These are phyloP conservation scores for Drosophila mimetica DNA, from an alignment of 2,888 invertebrate genomes.

Conservation along the genomic window DNA sequence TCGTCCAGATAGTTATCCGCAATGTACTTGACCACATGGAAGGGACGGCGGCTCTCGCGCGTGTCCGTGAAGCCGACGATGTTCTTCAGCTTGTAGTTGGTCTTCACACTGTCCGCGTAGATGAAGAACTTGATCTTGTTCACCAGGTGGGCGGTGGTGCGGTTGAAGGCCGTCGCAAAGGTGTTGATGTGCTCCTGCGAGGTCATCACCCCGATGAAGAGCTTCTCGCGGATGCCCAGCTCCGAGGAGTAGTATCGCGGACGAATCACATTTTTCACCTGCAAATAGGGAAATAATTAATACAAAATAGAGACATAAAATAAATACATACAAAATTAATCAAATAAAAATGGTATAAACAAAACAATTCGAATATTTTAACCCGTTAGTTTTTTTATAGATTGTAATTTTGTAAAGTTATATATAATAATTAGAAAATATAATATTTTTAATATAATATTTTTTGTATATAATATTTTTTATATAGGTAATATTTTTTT, in stretches of 20 bases:
- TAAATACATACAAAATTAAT: too few species aligned
- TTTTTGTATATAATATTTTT: too few species aligned
- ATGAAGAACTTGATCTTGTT: constrained; percentile 94
- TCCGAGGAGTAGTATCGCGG: constrained; percentile 98
- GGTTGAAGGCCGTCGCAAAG: constrained; percentile 93
- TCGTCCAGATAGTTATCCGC: constrained; percentile 94
- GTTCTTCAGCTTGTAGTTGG: constrained; percentile 87
- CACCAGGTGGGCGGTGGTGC: constrained; percentile 92
- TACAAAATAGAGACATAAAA: not conserved
- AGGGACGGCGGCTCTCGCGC: constrained; percentile 90
- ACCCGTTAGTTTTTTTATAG: too few species aligned
- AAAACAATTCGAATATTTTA: too few species aligned
- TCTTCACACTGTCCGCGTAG: constrained; percentile 86
- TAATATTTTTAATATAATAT: too few species aligned
- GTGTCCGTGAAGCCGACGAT: constrained; percentile 95
- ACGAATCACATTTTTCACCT: constrained; percentile 88
- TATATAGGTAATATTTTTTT: too few species aligned
- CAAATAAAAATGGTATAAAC: too few species aligned
- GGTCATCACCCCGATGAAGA: constrained; percentile 94
- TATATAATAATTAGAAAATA: too few species aligned
- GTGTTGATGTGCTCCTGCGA: constrained; percentile 89
- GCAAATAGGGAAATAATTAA: constrained; percentile 7
- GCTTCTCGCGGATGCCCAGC: constrained; percentile 94
- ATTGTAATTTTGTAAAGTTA: too few species aligned
- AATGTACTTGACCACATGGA: constrained; percentile 95